Conservation (phyloP, 2,888 invertebrate species). For the Drosophila prolongata region DNA sequence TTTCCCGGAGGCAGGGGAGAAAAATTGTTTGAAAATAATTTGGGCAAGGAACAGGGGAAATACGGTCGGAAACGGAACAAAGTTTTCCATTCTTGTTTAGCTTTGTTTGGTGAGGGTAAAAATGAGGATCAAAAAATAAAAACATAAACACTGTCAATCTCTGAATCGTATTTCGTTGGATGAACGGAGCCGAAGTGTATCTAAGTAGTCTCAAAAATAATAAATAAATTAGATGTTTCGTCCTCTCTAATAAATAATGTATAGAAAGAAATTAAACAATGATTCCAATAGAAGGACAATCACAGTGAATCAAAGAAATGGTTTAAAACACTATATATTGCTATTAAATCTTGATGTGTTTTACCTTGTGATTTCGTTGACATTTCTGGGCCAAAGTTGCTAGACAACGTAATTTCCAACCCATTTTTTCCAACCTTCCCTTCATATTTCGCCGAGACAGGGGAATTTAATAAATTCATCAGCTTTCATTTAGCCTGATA, state of each 20-base stretch:
- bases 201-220: too few species aligned
- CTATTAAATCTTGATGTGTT: background rate
- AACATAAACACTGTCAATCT: conserved; percentile 56
- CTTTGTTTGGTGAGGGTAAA: conserved; percentile 7
- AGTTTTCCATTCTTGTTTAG: conserved; percentile 35
- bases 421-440: conserved; percentile 7
- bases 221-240: too few species aligned
- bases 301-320: background rate
- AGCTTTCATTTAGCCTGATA: conserved; percentile 72
- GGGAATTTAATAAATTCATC: conserved; percentile 76
- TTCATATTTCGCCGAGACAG: conserved; percentile 8
- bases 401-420: conserved; percentile 3
- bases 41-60: conserved; percentile 52
- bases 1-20: conserved; percentile 1
- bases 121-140: conserved; percentile 28
- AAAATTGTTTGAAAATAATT: conserved; percentile 64
- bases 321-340: background rate
- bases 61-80: conserved; percentile 31
- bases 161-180: conserved; percentile 30
- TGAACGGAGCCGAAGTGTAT: too few species aligned
- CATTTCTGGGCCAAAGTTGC: conserved; percentile 4
- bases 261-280: background rate
- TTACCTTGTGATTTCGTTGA: conserved; percentile 7
- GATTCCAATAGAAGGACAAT: background rate
- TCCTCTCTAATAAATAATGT: too few species aligned